A percentile compares a stretch with the other conserved stretches of the same genome.
Evolutionary conservation across 53 echinoderm and acorn worm species (phyloP).

Genomic region (Mesocentrotus franciscanus): DNA sequence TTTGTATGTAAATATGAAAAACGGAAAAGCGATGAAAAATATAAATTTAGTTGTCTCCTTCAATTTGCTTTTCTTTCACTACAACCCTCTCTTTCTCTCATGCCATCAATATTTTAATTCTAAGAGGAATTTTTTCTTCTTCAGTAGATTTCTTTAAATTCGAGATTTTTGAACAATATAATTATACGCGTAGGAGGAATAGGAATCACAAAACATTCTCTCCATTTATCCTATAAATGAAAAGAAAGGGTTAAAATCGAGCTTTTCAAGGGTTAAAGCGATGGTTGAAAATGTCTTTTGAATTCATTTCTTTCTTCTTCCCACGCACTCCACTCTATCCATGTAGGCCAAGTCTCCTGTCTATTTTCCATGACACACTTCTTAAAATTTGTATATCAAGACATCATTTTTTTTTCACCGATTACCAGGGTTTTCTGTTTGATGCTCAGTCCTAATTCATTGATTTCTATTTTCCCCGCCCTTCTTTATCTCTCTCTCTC

Average conservation of each 20-base stretch:
- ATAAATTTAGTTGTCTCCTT: not conserved
- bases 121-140: not conserved
- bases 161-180: not conserved
- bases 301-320: not conserved
- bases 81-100: not conserved
- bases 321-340: not conserved
- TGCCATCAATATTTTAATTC: not conserved
- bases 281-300: not conserved
- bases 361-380: slow-evolving; percentile 22
- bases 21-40: not conserved
- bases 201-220: not conserved
- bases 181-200: not conserved
- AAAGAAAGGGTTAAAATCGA: not conserved
- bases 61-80: not conserved
- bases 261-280: not conserved
- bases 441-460: not conserved
- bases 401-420: not conserved
- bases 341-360: not conserved
- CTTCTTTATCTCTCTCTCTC: not conserved
- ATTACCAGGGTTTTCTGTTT: not conserved
- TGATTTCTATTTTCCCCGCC: not conserved
- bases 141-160: not conserved
- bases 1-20: not conserved
- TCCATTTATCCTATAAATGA: not conserved
- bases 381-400: not conserved